phyloP scores from a whole-genome alignment of 2,797 vertebrate genomes.

The Anolis apletophallus region DNA sequence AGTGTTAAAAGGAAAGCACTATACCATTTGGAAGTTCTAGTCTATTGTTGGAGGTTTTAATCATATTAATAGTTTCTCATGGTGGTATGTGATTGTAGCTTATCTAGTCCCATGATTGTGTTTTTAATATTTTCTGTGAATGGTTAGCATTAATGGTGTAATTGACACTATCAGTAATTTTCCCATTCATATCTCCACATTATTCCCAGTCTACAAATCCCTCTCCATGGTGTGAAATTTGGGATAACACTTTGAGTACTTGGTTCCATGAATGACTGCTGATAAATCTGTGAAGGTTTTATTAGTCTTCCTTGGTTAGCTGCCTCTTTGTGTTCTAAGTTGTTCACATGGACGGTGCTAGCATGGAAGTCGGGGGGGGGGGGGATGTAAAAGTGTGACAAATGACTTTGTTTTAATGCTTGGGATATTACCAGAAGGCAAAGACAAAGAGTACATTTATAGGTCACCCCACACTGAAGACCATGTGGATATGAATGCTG shows the following conservation, averaged over 20 bases:
- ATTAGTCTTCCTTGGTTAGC: too few species aligned
- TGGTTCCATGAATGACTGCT: too few species aligned
- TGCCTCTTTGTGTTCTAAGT: too few species aligned
- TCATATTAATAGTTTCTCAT: neutral
- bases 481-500: neutral
- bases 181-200: neutral
- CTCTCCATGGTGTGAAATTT: neutral
- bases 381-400: neutral
- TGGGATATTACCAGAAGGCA: neutral
- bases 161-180: neutral
- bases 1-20: neutral
- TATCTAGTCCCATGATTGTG: neutral
- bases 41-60: neutral
- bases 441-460: neutral
- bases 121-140: neutral
- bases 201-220: neutral
- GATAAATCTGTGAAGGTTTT: too few species aligned
- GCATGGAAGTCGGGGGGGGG: neutral
- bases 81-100: neutral
- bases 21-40: neutral
- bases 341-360: neutral
- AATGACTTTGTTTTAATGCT: neutral
- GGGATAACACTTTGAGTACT: neutral
- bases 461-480: conserved; percentile 7
- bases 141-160: neutral